Conservation (phyloP, 2,888 invertebrate species). For the Tanytarsus gracilentus region DNA sequence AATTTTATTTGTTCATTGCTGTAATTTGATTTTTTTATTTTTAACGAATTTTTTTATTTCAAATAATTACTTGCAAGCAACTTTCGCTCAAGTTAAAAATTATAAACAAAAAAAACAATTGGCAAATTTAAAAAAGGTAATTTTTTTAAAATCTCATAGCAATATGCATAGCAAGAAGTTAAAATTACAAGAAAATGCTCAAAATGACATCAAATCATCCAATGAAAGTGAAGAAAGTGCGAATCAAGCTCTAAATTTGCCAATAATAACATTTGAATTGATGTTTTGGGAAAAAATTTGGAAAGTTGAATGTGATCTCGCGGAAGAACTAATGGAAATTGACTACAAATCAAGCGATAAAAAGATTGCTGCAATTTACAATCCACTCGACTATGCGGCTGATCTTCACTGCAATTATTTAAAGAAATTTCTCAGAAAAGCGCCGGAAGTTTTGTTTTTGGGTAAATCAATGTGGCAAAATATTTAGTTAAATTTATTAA, state of each 20-base stretch:
- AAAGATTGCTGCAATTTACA: constrained; percentile 52
- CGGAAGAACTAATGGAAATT: constrained; percentile 32
- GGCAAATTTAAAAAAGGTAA: no score
- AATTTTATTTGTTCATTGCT: no score
- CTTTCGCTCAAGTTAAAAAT: no score
- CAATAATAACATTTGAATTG: constrained; percentile 11
- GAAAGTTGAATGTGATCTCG: constrained; percentile 36
- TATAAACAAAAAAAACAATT: no score
- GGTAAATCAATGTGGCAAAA: not conserved
- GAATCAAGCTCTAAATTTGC: no score
- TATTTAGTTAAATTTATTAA: not conserved
- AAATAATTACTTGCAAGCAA: no score
- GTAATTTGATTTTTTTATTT: no score
- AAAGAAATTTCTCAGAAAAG: constrained; percentile 55
- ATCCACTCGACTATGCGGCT: constrained; percentile 77
- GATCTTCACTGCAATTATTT: constrained; percentile 69
- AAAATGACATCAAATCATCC: not conserved
- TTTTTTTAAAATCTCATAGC: not conserved
- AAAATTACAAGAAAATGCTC: not conserved
- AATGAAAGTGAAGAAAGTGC: no score
- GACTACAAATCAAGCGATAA: constrained; percentile 18
- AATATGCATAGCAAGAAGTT: constrained; percentile 23
- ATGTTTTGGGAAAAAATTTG: constrained; percentile 38
- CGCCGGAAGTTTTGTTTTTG: constrained; percentile 68
- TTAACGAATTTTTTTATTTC: no score